Evolutionary conservation across 1,140 invertebrate species (phyloP).

Genomic region (Nilaparvata lugens): DNA sequence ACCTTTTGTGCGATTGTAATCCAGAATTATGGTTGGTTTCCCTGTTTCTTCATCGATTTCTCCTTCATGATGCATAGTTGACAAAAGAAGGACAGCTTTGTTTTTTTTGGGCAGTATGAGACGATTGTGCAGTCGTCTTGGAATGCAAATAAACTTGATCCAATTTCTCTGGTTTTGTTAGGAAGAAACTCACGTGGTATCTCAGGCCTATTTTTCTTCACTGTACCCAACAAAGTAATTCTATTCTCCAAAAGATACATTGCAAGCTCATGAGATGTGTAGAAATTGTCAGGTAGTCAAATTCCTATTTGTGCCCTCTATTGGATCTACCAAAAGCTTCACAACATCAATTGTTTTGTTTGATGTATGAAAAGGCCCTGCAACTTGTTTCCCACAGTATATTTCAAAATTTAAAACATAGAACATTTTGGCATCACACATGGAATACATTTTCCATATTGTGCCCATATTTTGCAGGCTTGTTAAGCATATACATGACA

Average conservation of each 20-base stretch:
- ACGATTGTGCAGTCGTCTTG: constrained; percentile 18
- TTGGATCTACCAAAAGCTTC: neutral
- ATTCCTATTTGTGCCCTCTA: constrained; percentile 26
- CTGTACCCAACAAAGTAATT: constrained; percentile 27
- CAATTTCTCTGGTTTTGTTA: neutral
- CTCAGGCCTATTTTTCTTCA: constrained; percentile 26
- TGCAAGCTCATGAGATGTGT: constrained; percentile 19
- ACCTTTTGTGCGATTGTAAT: constrained; percentile 29
- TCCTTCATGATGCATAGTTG: constrained; percentile 28
- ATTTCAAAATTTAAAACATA: neutral
- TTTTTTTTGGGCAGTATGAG: constrained; percentile 20
- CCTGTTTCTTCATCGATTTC: constrained; percentile 20
- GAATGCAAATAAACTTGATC: constrained; percentile 18
- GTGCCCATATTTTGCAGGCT: constrained; percentile 24
- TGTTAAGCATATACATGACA: constrained; percentile 29
- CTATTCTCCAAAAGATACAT: constrained; percentile 17
- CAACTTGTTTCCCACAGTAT: neutral
- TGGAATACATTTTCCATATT: constrained; percentile 28
- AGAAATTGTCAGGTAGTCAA: constrained; percentile 31
- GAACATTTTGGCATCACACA: constrained; percentile 22
- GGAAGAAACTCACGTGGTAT: constrained; percentile 21
- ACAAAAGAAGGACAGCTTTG: constrained; percentile 28
- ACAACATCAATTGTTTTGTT: constrained; percentile 5
- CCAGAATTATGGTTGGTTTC: constrained; percentile 29
- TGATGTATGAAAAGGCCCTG: neutral